These are phyloP conservation scores for Leptopilina drosophilae DNA, from an alignment of 2,888 invertebrate genomes.

Conservation along the genomic window DNA sequence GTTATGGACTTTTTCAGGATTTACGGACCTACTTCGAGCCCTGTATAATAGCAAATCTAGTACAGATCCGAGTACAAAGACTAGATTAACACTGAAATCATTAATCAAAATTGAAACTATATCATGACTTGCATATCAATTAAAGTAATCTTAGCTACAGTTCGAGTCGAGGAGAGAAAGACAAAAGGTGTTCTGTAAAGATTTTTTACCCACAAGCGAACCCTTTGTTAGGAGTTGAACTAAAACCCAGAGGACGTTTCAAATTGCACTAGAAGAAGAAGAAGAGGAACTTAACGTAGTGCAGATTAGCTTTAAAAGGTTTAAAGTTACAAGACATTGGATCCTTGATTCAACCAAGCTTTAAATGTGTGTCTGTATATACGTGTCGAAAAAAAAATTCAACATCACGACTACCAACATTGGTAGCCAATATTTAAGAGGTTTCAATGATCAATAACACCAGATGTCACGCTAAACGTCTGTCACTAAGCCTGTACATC, in stretches of 20 bases:
- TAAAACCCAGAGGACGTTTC: conserved; percentile 32
- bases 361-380: conserved; percentile 50
- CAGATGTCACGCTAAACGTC: conserved; percentile 61
- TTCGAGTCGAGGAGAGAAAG: neutral
- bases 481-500: conserved; percentile 49
- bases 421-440: conserved; percentile 56
- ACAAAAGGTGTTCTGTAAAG: conserved; percentile 1
- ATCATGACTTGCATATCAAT: neutral
- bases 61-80: too few species aligned
- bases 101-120: neutral
- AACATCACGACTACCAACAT: conserved; percentile 48
- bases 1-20: too few species aligned
- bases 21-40: too few species aligned
- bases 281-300: conserved; percentile 46
- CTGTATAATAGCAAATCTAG: too few species aligned
- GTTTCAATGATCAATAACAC: conserved; percentile 67
- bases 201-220: neutral
- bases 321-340: conserved; percentile 67
- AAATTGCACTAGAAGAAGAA: conserved; percentile 48
- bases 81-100: too few species aligned
- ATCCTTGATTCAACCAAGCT: conserved; percentile 47
- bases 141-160: neutral
- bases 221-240: neutral
- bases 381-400: conserved; percentile 50
- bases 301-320: conserved; percentile 60